Conservation (phyloP, 2,888 invertebrate genomes). For the Loripinus fragilis region DNA sequence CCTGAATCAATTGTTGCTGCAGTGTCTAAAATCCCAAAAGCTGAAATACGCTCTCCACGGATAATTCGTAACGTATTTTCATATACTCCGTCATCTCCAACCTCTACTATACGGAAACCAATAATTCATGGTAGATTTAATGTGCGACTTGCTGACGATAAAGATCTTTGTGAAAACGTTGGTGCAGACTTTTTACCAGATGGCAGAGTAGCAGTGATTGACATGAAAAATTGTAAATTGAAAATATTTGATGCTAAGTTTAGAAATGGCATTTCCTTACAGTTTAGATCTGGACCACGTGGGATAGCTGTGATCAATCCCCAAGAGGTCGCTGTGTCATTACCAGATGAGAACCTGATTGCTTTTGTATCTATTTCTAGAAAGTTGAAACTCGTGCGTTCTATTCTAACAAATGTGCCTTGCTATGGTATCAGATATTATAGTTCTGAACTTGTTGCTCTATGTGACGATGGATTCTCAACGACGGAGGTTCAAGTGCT, state of each 20-base stretch:
- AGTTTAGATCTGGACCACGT: slow-evolving; percentile 48
- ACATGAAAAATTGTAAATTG: slow-evolving; percentile 49
- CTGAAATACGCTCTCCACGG: slow-evolving; percentile 51
- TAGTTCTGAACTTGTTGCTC: slow-evolving; percentile 43
- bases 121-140: slow-evolving; percentile 37
- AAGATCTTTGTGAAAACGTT: slow-evolving; percentile 47
- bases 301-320: slow-evolving; percentile 46
- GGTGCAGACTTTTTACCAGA: slow-evolving; percentile 46
- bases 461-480: slow-evolving; percentile 58
- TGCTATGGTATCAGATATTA: slow-evolving; percentile 51
- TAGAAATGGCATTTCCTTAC: slow-evolving; percentile 30
- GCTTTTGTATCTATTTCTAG: slow-evolving; percentile 46
- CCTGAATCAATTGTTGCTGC: slow-evolving; percentile 48
- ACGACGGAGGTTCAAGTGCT: slow-evolving; percentile 43
- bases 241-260: slow-evolving; percentile 56
- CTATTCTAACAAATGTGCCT: slow-evolving; percentile 49
- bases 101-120: slow-evolving; percentile 29
- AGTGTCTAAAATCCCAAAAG: slow-evolving; percentile 54
- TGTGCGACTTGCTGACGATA: slow-evolving; percentile 44
- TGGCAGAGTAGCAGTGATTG: slow-evolving; percentile 49
- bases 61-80: slow-evolving; percentile 34
- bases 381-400: slow-evolving; percentile 40
- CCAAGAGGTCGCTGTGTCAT: slow-evolving; percentile 53
- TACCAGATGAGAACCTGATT: slow-evolving; percentile 59
- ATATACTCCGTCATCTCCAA: slow-evolving; percentile 19